These are phyloP conservation scores for Dasysyrphus albostriatus DNA, from an alignment of 2,888 invertebrate genomes.

Conservation along the genomic window DNA sequence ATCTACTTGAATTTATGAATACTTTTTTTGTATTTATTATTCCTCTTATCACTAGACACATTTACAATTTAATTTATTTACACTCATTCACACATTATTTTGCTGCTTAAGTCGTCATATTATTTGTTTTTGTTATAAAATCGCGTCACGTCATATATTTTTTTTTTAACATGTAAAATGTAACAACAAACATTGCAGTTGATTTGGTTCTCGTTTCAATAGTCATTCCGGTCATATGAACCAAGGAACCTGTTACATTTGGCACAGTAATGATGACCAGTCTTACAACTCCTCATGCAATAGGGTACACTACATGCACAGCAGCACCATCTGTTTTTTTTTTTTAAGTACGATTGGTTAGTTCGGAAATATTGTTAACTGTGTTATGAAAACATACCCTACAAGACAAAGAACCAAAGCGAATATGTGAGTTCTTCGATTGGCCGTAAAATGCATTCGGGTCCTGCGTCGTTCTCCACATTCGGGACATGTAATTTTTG, in stretches of 20 bases:
- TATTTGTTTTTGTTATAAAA: background rate
- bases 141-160: background rate
- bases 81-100: constrained; percentile 44
- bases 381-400: constrained; percentile 78
- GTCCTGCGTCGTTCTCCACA: constrained; percentile 81
- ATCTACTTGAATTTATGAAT: constrained; percentile 1
- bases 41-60: constrained; percentile 41
- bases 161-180: background rate
- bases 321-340: constrained; percentile 80
- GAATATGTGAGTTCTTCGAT: constrained; percentile 80
- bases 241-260: constrained; percentile 82
- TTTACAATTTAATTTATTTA: constrained; percentile 40
- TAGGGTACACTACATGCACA: constrained; percentile 82
- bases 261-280: constrained; percentile 82
- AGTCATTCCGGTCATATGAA: constrained; percentile 78
- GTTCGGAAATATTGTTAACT: constrained; percentile 2
- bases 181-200: constrained; percentile 7
- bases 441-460: constrained; percentile 81
- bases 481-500: constrained; percentile 80
- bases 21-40: constrained; percentile 19
- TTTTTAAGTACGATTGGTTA: background rate
- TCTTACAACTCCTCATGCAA: constrained; percentile 83
- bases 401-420: constrained; percentile 81
- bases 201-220: constrained; percentile 29
- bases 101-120: constrained; percentile 29